phyloP scores from a whole-genome alignment of 2,797 vertebrate genomes.

The Gallinago stenura region DNA sequence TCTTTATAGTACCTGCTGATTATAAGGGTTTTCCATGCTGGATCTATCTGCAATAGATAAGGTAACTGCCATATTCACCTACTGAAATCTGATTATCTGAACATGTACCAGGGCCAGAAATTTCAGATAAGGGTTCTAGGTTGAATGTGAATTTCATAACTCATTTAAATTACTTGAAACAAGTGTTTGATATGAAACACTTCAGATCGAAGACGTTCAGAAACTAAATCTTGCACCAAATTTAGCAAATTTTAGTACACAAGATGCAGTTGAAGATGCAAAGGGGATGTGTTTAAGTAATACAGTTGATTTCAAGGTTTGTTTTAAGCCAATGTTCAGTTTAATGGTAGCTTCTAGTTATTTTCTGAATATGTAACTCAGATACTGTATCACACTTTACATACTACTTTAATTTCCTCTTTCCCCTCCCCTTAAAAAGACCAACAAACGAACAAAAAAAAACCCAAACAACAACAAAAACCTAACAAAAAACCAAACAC shows the following conservation, averaged over 20 bases:
- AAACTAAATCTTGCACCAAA: background rate
- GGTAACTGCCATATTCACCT: background rate
- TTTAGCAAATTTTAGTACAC: background rate
- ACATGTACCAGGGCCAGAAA: background rate
- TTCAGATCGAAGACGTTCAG: background rate
- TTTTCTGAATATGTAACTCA: background rate
- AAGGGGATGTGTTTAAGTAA: background rate
- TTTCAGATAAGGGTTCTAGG: background rate
- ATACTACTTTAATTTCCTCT: background rate
- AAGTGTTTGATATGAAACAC: background rate
- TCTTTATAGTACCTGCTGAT: background rate
- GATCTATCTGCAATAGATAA: background rate
- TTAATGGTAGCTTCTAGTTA: background rate
- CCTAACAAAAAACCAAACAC: background rate
- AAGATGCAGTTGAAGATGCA: background rate
- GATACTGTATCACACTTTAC: background rate
- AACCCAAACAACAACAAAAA: background rate
- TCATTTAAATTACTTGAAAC: background rate
- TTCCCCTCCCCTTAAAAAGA: background rate
- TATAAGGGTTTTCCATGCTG: background rate
- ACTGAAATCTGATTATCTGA: slow-evolving; percentile 4
- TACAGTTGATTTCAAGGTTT: background rate
- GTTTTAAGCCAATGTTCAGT: background rate
- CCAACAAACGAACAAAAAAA: too few species aligned
- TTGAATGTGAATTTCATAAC: background rate